Evolutionary conservation across 2,888 invertebrate genomes (phyloP).

Genomic region (Antitype chi): DNA sequence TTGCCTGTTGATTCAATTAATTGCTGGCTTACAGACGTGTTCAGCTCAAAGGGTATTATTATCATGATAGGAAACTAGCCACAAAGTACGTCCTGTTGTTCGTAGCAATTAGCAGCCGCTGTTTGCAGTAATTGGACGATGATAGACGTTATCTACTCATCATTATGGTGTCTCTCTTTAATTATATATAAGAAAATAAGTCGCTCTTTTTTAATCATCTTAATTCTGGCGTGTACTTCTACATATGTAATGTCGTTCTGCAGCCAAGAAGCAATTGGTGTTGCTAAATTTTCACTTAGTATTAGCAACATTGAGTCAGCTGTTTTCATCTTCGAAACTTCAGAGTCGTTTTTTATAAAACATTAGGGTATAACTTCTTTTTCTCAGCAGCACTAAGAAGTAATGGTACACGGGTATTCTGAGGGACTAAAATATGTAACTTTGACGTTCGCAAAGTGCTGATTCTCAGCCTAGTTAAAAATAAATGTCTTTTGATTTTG

Average conservation of each 20-base stretch:
- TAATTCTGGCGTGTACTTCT: background rate
- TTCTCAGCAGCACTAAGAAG: background rate
- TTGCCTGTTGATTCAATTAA: slow-evolving; percentile 59
- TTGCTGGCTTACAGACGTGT: slow-evolving; percentile 18
- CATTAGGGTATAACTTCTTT: background rate
- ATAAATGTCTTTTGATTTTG: no score
- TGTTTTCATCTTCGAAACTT: background rate
- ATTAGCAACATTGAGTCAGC: background rate
- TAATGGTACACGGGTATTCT: no score
- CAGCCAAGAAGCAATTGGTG: background rate
- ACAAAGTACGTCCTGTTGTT: background rate
- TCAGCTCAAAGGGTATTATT: slow-evolving; percentile 38
- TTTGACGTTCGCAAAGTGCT: no score
- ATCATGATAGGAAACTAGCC: background rate
- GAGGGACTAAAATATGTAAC: no score
- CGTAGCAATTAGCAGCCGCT: slow-evolving; percentile 11
- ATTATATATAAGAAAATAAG: background rate
- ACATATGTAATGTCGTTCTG: background rate
- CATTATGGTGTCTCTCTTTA: background rate
- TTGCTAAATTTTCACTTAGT: background rate
- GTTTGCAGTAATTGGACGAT: slow-evolving; percentile 12
- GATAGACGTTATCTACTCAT: background rate
- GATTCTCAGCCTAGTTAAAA: no score
- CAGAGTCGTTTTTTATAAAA: background rate
- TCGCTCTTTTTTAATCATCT: background rate